Evolutionary conservation across 2,888 invertebrate genomes (phyloP).

Genomic region (Mimas tiliae): DNA sequence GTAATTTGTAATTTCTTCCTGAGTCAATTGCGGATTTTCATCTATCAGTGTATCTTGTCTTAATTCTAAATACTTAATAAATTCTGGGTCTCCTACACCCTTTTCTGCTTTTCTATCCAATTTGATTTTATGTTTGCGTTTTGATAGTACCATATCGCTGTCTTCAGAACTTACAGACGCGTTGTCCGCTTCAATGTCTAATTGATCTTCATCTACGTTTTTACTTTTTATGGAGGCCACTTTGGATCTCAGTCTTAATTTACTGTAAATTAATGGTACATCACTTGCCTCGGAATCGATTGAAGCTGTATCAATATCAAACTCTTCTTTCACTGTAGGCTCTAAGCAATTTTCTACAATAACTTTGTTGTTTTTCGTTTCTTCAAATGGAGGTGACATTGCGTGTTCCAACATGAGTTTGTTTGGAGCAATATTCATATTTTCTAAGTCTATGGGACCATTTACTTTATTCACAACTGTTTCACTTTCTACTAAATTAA

Average conservation of each 20-base stretch:
- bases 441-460: conserved; percentile 31
- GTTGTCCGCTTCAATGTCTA: conserved; percentile 39
- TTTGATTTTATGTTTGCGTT: conserved; percentile 44
- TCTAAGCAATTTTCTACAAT: not conserved
- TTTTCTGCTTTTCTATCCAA: conserved; percentile 42
- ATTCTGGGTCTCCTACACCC: conserved; percentile 65
- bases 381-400: not conserved
- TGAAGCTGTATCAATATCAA: conserved; percentile 43
- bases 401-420: not conserved
- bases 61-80: conserved; percentile 78
- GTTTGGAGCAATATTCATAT: not conserved
- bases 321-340: conserved; percentile 35
- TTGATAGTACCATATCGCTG: conserved; percentile 39
- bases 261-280: conserved; percentile 27
- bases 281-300: conserved; percentile 36
- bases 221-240: conserved; percentile 12
- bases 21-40: conserved; percentile 79
- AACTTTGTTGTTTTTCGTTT: not conserved
- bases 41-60: conserved; percentile 77
- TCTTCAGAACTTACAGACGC: conserved; percentile 51
- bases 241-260: conserved; percentile 23
- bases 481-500: not conserved
- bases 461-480: conserved; percentile 33
- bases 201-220: conserved; percentile 30
- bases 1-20: conserved; percentile 75